These are phyloP conservation scores for Brienomyrus longianalis DNA, from an alignment of 2,113 vertebrate genomes.

Conservation along the genomic window DNA sequence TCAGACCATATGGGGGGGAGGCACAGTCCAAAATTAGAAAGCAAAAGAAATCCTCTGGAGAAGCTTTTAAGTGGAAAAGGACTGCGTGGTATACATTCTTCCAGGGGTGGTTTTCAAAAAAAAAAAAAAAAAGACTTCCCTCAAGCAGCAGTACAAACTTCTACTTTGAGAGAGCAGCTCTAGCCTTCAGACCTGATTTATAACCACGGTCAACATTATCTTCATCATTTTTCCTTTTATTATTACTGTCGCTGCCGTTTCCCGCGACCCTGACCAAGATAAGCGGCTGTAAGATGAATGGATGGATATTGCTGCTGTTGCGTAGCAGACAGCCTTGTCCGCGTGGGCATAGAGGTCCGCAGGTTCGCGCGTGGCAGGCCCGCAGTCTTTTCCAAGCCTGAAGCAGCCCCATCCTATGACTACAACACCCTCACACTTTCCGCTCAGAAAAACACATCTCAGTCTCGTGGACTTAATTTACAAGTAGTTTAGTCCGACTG, in stretches of 20 bases:
- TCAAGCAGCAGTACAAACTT: not conserved
- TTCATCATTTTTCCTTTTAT: slow-evolving; percentile 2
- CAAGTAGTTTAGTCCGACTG: not conserved
- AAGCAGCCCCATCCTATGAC: not conserved
- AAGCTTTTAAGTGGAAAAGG: slow-evolving; percentile 11
- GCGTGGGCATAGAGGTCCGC: not conserved
- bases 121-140: not conserved
- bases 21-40: slow-evolving; percentile 22
- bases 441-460: not conserved
- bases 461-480: not conserved
- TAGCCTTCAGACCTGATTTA: not conserved
- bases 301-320: not conserved
- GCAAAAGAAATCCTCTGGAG: slow-evolving; percentile 13
- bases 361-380: not conserved
- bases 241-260: not conserved
- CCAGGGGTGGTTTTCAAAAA: not conserved
- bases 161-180: not conserved
- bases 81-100: slow-evolving; percentile 18
- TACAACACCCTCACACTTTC: not conserved
- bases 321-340: not conserved
- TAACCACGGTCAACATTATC: not conserved
- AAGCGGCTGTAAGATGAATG: not conserved
- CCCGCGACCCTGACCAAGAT: not conserved
- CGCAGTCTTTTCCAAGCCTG: not conserved
- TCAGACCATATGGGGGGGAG: slow-evolving; percentile 21